phyloP scores from a whole-genome alignment of 2,888 invertebrate genomes.

The Amphipyra berbera region DNA sequence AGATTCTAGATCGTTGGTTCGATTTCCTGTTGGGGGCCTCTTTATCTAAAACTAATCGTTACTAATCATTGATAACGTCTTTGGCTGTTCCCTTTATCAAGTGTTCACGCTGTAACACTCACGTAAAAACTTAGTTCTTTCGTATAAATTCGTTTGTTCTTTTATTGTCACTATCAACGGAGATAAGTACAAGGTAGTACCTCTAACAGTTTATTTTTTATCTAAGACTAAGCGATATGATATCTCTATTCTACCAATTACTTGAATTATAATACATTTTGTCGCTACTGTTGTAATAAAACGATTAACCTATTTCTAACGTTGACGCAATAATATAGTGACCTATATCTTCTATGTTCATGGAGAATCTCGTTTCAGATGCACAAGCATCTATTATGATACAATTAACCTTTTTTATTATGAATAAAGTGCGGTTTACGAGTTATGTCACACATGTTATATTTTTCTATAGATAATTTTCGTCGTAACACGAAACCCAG shows the following conservation, averaged over 20 bases:
- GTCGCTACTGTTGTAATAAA: slow-evolving; percentile 48
- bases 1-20: neutral
- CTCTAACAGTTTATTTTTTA: slow-evolving; percentile 46
- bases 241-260: slow-evolving; percentile 52
- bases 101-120: neutral
- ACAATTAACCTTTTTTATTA: slow-evolving; percentile 37
- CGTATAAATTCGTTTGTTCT: slow-evolving; percentile 3
- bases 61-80: slow-evolving; percentile 46
- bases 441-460: slow-evolving; percentile 8
- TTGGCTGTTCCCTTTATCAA: slow-evolving; percentile 24
- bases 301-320: slow-evolving; percentile 21
- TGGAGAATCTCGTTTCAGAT: slow-evolving; percentile 19
- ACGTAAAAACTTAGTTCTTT: slow-evolving; percentile 20
- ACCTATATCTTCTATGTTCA: slow-evolving; percentile 35
- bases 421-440: slow-evolving; percentile 29
- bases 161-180: slow-evolving; percentile 39
- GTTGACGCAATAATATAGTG: slow-evolving; percentile 24
- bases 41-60: slow-evolving; percentile 30
- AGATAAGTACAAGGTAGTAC: slow-evolving; percentile 53
- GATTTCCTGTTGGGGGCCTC: slow-evolving; percentile 30
- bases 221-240: slow-evolving; percentile 52
- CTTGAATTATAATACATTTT: slow-evolving; percentile 39
- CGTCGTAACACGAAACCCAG: slow-evolving; percentile 32
- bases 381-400: slow-evolving; percentile 8
- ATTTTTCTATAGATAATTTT: slow-evolving; percentile 19